Evolutionary conservation across 2,888 invertebrate species (phyloP).

Genomic region (Mesoligia furuncula): DNA sequence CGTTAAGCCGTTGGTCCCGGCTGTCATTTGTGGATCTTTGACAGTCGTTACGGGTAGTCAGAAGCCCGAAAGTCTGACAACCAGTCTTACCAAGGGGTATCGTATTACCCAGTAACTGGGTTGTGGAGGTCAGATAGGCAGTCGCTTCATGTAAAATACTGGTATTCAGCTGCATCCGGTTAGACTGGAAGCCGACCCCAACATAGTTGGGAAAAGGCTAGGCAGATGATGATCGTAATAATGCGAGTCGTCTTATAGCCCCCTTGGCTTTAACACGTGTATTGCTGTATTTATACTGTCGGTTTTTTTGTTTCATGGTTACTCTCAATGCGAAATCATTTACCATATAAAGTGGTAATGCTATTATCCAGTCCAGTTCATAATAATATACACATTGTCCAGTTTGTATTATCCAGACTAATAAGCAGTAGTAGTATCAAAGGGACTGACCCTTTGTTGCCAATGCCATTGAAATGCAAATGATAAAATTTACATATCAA

Average conservation of each 20-base stretch:
- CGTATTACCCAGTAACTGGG: too few species aligned
- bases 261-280: background rate
- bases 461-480: constrained; percentile 16
- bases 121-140: too few species aligned
- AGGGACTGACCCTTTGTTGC: background rate
- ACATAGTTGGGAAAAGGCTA: too few species aligned
- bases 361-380: constrained; percentile 14
- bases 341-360: constrained; percentile 2
- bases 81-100: too few species aligned
- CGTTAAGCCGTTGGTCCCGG: too few species aligned
- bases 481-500: constrained; percentile 28
- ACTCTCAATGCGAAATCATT: constrained; percentile 3
- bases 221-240: too few species aligned
- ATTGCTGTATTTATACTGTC: background rate
- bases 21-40: too few species aligned
- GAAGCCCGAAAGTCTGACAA: too few species aligned
- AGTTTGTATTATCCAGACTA: constrained; percentile 9
- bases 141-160: too few species aligned
- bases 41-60: too few species aligned
- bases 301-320: background rate
- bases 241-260: background rate
- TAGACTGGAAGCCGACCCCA: too few species aligned
- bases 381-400: constrained; percentile 3
- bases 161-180: too few species aligned
- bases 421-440: constrained; percentile 11